Conservation (phyloP, 1,140 invertebrate species). For the Euura lappo region DNA sequence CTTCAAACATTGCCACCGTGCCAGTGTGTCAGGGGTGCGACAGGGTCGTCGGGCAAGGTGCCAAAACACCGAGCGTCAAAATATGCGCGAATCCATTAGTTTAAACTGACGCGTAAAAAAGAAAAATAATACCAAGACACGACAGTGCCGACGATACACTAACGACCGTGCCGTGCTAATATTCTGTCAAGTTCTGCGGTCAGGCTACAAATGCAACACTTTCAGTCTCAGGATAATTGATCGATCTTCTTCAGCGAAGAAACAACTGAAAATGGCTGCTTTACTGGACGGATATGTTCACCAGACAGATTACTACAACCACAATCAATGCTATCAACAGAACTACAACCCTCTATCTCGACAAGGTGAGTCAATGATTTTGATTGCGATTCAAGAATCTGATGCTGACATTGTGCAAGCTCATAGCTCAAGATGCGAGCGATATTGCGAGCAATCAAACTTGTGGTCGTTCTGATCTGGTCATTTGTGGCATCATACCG, state of each 20-base stretch:
- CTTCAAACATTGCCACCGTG: background rate
- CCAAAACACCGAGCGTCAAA: background rate
- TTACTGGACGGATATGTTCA: background rate
- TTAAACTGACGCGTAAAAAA: no score
- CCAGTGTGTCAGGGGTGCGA: background rate
- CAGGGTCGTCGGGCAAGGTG: background rate
- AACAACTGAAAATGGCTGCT: background rate
- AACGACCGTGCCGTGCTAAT: no score
- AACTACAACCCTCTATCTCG: background rate
- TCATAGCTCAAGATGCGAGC: no score
- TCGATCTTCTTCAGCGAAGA: background rate
- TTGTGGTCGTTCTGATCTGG: no score
- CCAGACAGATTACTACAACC: background rate
- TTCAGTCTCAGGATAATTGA: background rate
- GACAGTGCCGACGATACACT: no score
- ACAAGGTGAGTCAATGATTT: background rate
- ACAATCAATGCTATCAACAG: background rate
- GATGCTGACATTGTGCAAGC: no score
- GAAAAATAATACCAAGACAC: no score
- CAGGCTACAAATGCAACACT: background rate
- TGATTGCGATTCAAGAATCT: background rate
- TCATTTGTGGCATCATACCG: no score
- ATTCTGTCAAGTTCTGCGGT: background rate
- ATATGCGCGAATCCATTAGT: conserved; percentile 1
- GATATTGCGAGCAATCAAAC: no score